Base-by-base conservation (phyloP, 1,140 invertebrate species). In the Bombus vancouverensis region DNA sequence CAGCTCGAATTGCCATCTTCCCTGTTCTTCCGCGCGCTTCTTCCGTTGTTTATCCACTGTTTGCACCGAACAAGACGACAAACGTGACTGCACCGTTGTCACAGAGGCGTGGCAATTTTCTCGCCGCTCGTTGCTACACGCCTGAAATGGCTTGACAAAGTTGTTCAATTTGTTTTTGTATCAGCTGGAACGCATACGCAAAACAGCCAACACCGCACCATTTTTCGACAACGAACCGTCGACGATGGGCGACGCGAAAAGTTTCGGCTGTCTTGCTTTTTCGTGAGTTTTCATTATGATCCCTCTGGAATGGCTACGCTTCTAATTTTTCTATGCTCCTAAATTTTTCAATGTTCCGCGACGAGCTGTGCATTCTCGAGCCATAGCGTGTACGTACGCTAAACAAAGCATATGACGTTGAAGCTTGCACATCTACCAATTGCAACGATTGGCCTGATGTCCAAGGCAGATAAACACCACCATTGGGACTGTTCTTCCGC, bases 21-120 rank as follows among this genome's bases (percentile, higher is more conserved):
- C 39, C 15, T 12, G 22, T 22, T 66, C 32, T 71, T n/a, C 28
- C 9, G 8, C n/a, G 2, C 39, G 25, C 47, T 70, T 12, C 47
- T 34, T 32, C 34, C 32, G 39, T 57, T 32, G 28, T 44, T 57
- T 18, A 28, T 87, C n/a, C 22, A n/a, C 66, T 62, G 37, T 47
- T 37, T 32, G 37, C 44, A 42, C 5, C 12, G 34, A n/a, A 68
- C 70, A n/a, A 47, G 6, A 25, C 13, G 3, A 44, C 28, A 28
- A 18, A 62, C 18, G 47, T 22, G 47, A 22, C 47, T 9, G 37
- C 22, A 13, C 9, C 13, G 53, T n/a, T 79, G 37, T 47, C 44
- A 75, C 73, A 42, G 57, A 37, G 72, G 47, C 65, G 72, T 72
- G 39, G 82, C 80, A 89, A 87, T 89, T 87, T 87, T 89, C 85